A percentile compares a stretch with the other conserved stretches of the same genome.
Evolutionary conservation across 1,140 invertebrate genomes (phyloP).

Genomic region (Achroia grisella): DNA sequence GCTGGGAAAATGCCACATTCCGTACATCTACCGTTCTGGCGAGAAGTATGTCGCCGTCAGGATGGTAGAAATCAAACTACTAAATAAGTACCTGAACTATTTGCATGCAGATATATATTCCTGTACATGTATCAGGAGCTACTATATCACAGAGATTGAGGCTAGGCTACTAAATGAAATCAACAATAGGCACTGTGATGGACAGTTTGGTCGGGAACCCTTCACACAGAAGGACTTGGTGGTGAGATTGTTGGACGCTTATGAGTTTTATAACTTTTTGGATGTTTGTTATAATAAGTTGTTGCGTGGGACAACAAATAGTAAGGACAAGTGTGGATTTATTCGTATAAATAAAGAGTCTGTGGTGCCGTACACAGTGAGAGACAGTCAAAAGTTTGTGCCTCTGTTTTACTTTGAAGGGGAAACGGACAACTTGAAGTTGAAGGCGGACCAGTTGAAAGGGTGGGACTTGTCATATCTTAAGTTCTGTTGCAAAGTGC

Average conservation of each 20-base stretch:
- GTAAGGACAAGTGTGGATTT: constrained; percentile 91
- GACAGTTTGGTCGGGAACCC: constrained; percentile 89
- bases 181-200: constrained; percentile 93
- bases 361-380: constrained; percentile 93
- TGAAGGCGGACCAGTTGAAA: constrained; percentile 87
- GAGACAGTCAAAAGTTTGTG: constrained; percentile 89
- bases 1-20: constrained; percentile 89
- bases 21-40: constrained; percentile 87
- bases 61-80: constrained; percentile 90
- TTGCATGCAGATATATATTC: constrained; percentile 88
- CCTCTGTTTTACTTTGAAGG: constrained; percentile 96
- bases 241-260: constrained; percentile 88
- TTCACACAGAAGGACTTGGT: constrained; percentile 94
- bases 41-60: constrained; percentile 93
- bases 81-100: constrained; percentile 89
- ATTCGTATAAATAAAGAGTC: constrained; percentile 95
- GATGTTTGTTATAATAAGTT: constrained; percentile 91
- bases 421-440: constrained; percentile 91
- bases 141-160: constrained; percentile 94
- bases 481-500: constrained; percentile 95
- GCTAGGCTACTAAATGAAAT: constrained; percentile 94
- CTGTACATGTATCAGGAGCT: constrained; percentile 93
- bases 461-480: constrained; percentile 94
- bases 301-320: constrained; percentile 77
- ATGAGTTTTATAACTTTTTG: constrained; percentile 92